Evolutionary conservation across 2,113 vertebrate genomes (phyloP), one percentile per base, ranked within the genome.

Genomic region (Caranx ignobilis): DNA sequence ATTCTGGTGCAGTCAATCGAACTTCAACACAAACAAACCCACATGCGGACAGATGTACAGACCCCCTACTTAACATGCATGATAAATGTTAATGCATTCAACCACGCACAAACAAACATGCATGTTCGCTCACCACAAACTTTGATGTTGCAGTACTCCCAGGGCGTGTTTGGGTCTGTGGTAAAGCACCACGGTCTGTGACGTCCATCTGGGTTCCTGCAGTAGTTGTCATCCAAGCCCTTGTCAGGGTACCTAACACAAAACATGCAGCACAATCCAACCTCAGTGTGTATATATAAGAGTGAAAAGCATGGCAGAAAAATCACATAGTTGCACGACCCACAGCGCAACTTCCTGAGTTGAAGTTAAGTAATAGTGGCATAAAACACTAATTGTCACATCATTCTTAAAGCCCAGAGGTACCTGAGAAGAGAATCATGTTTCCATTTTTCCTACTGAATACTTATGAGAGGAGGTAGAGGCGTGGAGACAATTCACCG

Each of bases 91-190:
- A 77, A 67, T 32, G 16, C 48, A 50, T 59, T 63, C 21, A 81
- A 69, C 57, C 64, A 41, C 66, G 71, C 45, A 71, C 64, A 83
- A 72, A 87, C 67, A 84, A 52, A 84, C 64, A 84, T 79, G 35
- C 84, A 88, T 10, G 12, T 90, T 87, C 77, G 95, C 97, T 97
- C 94, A 99, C 98, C 96, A 19, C 98, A 99, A 79, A 88, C 95
- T 96, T 96, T 97, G 96, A 99, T 97, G 96, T 94, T 87, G 93
- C 98, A 99, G 94, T 97, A 99, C 89, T 99, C 98, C 98, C 98
- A 99, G 32, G 92, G 94, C 82, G 95, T 97, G 92, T 96, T 94
- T 88, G 97, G 96, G 94, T 99, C 97, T 80, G 96, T 96, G 89
- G 98, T 99, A 88, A 96, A 99, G 94, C 98, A 99, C 98, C 98